phyloP scores from a whole-genome alignment of 2,797 vertebrate genomes.

The Enteromius radiatus region DNA sequence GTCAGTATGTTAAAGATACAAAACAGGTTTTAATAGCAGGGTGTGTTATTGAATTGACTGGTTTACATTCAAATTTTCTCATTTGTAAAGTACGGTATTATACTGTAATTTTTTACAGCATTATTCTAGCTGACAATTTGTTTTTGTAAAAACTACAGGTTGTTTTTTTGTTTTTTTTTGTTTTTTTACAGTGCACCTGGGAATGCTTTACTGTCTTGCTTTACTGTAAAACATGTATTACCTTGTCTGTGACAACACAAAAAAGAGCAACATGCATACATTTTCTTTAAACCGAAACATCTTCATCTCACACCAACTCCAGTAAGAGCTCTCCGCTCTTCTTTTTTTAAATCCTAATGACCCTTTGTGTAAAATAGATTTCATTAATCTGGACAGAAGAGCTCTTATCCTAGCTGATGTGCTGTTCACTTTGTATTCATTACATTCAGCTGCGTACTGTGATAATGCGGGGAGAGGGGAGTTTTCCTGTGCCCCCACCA shows the following conservation, averaged over 20 bases:
- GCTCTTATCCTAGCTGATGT: conserved; percentile 51
- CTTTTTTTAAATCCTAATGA: conserved; percentile 48
- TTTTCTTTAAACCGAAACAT: conserved; percentile 48
- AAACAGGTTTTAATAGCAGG: too few species aligned
- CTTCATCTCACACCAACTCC: conserved; percentile 47
- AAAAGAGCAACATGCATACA: conserved; percentile 52
- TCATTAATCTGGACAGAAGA: conserved; percentile 57
- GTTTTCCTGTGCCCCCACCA: conserved; percentile 50
- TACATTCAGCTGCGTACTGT: conserved; percentile 51
- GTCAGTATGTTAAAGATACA: too few species aligned
- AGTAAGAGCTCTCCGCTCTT: conserved; percentile 41
- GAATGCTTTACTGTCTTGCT: too few species aligned
- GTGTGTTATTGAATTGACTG: too few species aligned
- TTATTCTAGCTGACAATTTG: too few species aligned
- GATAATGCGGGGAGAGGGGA: conserved; percentile 55
- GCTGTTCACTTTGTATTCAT: conserved; percentile 60
- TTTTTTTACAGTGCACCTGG: too few species aligned
- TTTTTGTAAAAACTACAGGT: too few species aligned
- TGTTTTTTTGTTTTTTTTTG: too few species aligned
- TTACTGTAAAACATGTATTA: not conserved
- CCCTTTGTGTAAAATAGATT: conserved; percentile 59
- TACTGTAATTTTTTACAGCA: too few species aligned
- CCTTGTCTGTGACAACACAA: conserved; percentile 39
- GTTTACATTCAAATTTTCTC: too few species aligned
- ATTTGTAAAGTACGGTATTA: too few species aligned